Percentiles rank a stretch among this genome's conserved stretches.
Evolutionary conservation across 1,140 invertebrate genomes (phyloP).

Genomic region (Stegodyphus dumicola): DNA sequence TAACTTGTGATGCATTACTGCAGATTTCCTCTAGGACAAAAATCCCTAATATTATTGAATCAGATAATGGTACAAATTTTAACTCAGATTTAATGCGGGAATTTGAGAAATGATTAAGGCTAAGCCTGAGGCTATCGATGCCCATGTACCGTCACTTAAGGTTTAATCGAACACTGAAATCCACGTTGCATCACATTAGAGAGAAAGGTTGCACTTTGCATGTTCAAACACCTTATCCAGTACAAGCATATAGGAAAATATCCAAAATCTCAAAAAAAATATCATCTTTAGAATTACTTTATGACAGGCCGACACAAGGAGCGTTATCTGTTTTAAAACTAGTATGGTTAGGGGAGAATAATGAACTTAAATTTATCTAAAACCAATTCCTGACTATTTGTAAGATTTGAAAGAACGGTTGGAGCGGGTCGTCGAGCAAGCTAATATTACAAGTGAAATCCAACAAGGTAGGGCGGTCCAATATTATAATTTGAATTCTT

Average conservation of each 20-base stretch:
- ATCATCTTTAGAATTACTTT: background rate
- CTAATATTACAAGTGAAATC: too few relatives aligned
- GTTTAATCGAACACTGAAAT: background rate
- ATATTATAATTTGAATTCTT: too few relatives aligned
- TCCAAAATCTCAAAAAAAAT: background rate
- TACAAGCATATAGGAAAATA: background rate
- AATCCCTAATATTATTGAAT: background rate
- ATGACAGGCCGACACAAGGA: background rate
- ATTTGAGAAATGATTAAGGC: background rate
- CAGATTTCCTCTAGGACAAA: background rate
- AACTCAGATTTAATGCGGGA: background rate
- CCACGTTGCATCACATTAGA: background rate
- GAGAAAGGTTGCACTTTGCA: background rate
- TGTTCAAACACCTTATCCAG: background rate
- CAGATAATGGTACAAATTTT: constrained; percentile 17
- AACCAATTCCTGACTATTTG: too few relatives aligned
- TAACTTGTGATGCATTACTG: background rate
- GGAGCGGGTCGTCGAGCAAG: too few relatives aligned
- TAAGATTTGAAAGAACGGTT: too few relatives aligned
- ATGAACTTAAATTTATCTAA: too few relatives aligned
- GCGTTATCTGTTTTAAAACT: background rate
- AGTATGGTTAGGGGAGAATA: background rate
- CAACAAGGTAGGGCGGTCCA: too few relatives aligned
- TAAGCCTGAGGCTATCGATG: background rate
- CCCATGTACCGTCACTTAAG: background rate